Evolutionary conservation across 1,140 invertebrate species (phyloP), one percentile per base, ranked within the genome.

Genomic region (Pseudomyrmex gracilis): DNA sequence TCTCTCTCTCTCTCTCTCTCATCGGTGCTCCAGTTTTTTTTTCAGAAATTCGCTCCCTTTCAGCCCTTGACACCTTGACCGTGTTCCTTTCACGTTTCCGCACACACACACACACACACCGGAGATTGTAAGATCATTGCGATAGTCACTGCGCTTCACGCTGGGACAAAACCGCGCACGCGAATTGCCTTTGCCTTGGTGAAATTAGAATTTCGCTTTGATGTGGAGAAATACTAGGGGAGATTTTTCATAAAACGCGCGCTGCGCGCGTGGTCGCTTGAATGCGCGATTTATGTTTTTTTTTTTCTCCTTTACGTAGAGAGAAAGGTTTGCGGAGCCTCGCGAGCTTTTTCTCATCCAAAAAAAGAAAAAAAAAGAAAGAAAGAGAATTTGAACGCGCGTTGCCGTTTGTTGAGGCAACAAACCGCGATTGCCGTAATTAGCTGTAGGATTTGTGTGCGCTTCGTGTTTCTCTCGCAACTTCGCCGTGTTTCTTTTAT

Each of bases 191-290:
- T 78, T 34, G 66, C 53, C 43, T n/a, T n/a, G 15, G 76, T 15
- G 13, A 80, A 71, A 80, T 80, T 80, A 80, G 66, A 71, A 80
- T 80, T 80, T 58, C 22, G 10, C 66, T 70, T 78, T 78, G 76
- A 78, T 10, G 64, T 49, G 5, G 15, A 34, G 0, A 9, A 66
- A 61, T 71, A 45, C 8, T 10, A 2, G 53, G 17, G 53, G 53
- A 13, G 53, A 78, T 80, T 58, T 34, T 45, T 60, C 66, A 70
- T 70, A 57, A 34, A 78, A 78, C 9, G 64, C 17, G 51, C 68
- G 63, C 34, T 47, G 45, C 60, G 34, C 43, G 34, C 17, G 17
- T 5, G n/a, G 47, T 47, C 43, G 12, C 22, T 67, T 17, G 45
- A 20, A 5, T n/a, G 61, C 17, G 13, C 49, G 34, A 22, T 49